Evolutionary conservation across 2,113 vertebrate genomes (phyloP).

Genomic region (Bagarius yarrelli): DNA sequence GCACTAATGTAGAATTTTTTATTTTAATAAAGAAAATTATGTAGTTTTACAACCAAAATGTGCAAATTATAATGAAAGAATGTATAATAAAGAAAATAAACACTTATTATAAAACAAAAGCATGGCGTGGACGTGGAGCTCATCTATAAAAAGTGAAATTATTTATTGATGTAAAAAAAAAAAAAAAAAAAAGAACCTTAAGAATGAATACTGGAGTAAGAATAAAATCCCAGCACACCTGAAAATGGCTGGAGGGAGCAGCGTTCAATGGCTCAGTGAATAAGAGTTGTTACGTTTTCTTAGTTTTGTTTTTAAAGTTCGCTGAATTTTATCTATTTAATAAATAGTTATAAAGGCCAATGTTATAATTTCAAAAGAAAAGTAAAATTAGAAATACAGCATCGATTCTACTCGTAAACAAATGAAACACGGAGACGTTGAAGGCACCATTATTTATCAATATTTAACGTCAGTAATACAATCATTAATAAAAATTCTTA

Average conservation of each 20-base stretch:
- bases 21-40: too few relatives aligned
- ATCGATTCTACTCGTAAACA: not conserved
- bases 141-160: too few relatives aligned
- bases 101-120: not conserved
- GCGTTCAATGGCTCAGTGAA: not conserved
- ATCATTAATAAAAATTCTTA: slow-evolving; percentile 46
- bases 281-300: too few relatives aligned
- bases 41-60: not conserved
- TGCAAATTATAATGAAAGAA: not conserved
- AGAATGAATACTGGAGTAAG: not conserved
- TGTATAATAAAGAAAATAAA: not conserved
- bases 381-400: too few relatives aligned
- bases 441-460: not conserved
- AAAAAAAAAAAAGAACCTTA: too few relatives aligned
- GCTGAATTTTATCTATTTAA: too few relatives aligned
- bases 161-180: too few relatives aligned
- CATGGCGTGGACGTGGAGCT: too few relatives aligned
- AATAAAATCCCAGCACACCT: not conserved
- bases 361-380: too few relatives aligned
- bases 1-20: too few relatives aligned
- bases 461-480: not conserved
- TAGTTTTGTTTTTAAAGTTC: too few relatives aligned
- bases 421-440: not conserved
- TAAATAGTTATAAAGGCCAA: too few relatives aligned
- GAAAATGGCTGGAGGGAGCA: not conserved